Conservation (phyloP, 1,140 invertebrate genomes). For the Macrobrachium nipponense region DNA sequence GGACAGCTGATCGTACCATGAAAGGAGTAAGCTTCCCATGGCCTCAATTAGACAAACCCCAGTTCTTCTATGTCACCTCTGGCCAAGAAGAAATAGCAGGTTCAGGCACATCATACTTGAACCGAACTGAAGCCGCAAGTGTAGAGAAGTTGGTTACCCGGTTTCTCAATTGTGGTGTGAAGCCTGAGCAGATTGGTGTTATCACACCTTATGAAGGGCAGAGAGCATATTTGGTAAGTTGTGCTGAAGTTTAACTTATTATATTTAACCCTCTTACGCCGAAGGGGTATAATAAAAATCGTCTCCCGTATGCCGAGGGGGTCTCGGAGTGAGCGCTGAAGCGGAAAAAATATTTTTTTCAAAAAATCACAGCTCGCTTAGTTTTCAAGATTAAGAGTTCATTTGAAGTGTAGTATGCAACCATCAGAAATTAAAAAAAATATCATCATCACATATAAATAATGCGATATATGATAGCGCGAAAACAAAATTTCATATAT, state of each 20-base stretch:
- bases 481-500: no score
- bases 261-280: no score
- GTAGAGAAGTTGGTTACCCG: constrained; percentile 97
- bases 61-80: constrained; percentile 97
- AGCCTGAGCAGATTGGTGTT: constrained; percentile 99
- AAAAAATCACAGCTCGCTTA: no score
- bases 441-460: no score
- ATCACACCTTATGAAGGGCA: constrained; percentile 99
- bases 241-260: background rate
- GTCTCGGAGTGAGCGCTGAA: no score
- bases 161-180: constrained; percentile 93
- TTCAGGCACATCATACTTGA: constrained; percentile 97
- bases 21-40: constrained; percentile 97
- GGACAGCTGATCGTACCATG: constrained; percentile 85
- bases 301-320: no score
- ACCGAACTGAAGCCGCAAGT: constrained; percentile 97
- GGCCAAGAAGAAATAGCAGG: constrained; percentile 99
- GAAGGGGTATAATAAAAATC: no score
- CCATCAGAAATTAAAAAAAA: no score
- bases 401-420: no score
- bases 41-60: constrained; percentile 95
- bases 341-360: no score
- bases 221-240: constrained; percentile 88
- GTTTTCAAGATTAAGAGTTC: no score
- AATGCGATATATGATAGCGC: no score